Evolutionary conservation across 2,888 invertebrate species (phyloP), one percentile per base, ranked within the genome.

Genomic region (Cistogaster globosa): DNA sequence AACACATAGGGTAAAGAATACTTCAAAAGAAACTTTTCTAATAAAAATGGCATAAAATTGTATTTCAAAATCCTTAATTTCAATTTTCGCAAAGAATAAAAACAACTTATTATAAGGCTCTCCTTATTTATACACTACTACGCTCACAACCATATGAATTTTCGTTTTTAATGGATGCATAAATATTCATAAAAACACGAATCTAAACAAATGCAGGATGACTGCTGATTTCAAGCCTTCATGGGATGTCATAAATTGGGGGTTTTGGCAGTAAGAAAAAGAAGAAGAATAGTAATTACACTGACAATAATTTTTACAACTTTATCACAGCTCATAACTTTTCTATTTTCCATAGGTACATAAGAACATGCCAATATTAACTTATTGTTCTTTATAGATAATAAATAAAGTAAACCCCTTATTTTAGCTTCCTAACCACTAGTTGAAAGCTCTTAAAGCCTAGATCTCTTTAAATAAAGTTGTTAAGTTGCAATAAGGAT

Each of bases 211-310:
- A 42, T 58, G 53, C 75, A 76, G 45, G 12, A 74, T 74, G 58
- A 67, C 68, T 74, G 51, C 53, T 74, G 55, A 67, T 45, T 76
- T 65, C 48, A 76, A 11, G 48, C 57, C 57, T 32, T 55, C 8
- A 32, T 62, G 76, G 76, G 60, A 72, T 80, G 62, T 62, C 80
- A 78, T 84, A 84, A 80, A 84, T 84, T 84, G 62, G 79, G 42
- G 71, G 63, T 71, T 84, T 75, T 65, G 2, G 26, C 55, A 57
- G 20, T n/a, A 58, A 55, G 11, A 42, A 57, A 14, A 5, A 67
- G n/a, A 63, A n/a, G 26, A 26, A 32, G 6, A 65, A 55, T 20
- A 14, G 4, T 26, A 55, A 63, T 32, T 67, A 58, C 76, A 58
- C 76, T 20, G 65, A 32, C 0, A 76, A 58, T 16, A 72, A 18